Evolutionary conservation across 2,797 vertebrate genomes (phyloP), one percentile per base, ranked within the genome.

Genomic region (Falco concolor): DNA sequence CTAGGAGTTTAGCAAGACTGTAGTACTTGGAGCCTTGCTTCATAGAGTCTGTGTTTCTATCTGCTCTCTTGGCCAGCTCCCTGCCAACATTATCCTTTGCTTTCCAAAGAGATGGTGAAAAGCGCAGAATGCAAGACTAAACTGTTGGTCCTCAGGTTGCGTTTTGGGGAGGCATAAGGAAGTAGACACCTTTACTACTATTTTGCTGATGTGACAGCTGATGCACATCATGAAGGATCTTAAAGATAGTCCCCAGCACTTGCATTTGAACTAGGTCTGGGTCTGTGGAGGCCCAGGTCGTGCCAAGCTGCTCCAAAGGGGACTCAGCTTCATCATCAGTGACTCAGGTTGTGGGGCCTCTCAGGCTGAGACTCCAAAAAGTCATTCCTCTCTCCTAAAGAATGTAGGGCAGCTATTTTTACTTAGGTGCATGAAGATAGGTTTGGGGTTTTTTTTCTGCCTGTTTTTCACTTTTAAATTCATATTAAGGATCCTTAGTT

Each of bases 321-420:
- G 14, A 65, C 52, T 77, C 4, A 0, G 21, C 73, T 89, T 84
- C 38, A 34, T 68, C 45, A 77, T 8, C 8, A 1, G 60, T 50
- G 50, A 72, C 38, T 96, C 45, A 40, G 47, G 65, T 84, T 93
- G 57, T 59, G 57, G 10, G 36, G 28, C 28, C n/a, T 81, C 34
- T 59, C 52, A 70, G 53, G 44, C 17, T 84, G 47, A 89, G 34
- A 25, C n/a, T 86, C 44, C 65, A 86, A 84, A 69, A 92, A 95
- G 59, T 82, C 61, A 63, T 56, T 95, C 54, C 61, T 75, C n/a
- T 70, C 34, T 74, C 21, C 74, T 64, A 54, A 76, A 82, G 84
- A 91, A 90, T 88, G 54, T 84, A 86, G 94, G 87, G 10, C 93
- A 90, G 54, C 53, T 95, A 95, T 93, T 95, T 95, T 95, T 93